These are phyloP conservation scores for Hesperophylax magnus DNA, from an alignment of 1,140 invertebrate species.

Conservation along the genomic window DNA sequence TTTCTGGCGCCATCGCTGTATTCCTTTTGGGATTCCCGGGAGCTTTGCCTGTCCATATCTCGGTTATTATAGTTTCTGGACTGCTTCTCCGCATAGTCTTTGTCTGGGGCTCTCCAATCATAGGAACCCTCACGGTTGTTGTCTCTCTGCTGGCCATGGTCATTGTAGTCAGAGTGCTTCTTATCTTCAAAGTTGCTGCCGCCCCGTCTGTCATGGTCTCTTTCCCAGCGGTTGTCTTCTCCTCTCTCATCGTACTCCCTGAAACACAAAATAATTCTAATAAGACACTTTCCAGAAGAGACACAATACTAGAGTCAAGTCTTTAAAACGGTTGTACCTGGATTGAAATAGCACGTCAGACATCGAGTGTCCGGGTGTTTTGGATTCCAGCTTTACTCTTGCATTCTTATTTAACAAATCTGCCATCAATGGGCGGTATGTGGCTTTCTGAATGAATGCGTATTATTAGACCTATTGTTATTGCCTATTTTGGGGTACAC, in stretches of 20 bases:
- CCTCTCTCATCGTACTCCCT: conserved; percentile 55
- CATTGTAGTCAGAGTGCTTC: conserved; percentile 51
- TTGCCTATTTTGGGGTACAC: too few relatives aligned
- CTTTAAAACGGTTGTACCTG: neutral
- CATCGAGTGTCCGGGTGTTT: conserved; percentile 26
- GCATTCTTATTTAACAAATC: conserved; percentile 43
- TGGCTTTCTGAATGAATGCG: conserved; percentile 43
- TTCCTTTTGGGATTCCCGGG: conserved; percentile 68
- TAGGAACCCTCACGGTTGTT: conserved; percentile 46
- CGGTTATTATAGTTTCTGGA: conserved; percentile 60
- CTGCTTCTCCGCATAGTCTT: conserved; percentile 63
- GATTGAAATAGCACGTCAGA: conserved; percentile 25
- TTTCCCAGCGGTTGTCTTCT: conserved; percentile 52
- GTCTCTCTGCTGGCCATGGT: conserved; percentile 44
- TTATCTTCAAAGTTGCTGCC: conserved; percentile 55
- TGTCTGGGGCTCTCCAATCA: conserved; percentile 54
- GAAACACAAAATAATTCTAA: conserved; percentile 22
- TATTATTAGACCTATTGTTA: too few relatives aligned
- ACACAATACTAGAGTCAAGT: too few relatives aligned
- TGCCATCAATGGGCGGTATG: conserved; percentile 15
- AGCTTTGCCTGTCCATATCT: conserved; percentile 67
- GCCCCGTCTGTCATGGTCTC: conserved; percentile 52
- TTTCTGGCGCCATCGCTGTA: conserved; percentile 61
- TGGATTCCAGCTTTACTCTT: conserved; percentile 39
- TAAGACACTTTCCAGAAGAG: too few relatives aligned